Base-by-base conservation (phyloP, 1,140 invertebrate species). In the Stegodyphus dumicola region DNA sequence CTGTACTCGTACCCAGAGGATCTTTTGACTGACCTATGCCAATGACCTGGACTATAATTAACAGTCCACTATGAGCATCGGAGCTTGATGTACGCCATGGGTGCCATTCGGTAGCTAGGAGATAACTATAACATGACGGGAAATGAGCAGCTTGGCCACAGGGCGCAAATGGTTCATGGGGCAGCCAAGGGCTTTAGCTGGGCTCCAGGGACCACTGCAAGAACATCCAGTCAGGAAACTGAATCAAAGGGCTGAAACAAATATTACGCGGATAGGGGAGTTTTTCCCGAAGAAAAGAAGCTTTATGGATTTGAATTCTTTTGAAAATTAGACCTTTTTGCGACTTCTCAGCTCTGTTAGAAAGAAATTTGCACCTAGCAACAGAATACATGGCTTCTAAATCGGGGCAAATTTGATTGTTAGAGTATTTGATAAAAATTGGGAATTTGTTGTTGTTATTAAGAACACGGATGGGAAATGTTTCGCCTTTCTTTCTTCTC, bases 91-190 rank as follows among this genome's bases (percentile, higher is more conserved):
- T 49, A 86, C 84, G 84, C 84, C 84, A 64, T 51, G 84, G 84
- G 84, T 86, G 49, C 84, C 69, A 86, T 86, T 86, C 84, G 69
- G 53, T 56, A 60, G 84, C 54, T 13, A 70, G 76, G 84, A 78
- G 84, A 77, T 86, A 86, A 86, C 84, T 86, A 86, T 78, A 86
- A 86, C 84, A 86, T 86, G 84, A 86, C 84, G 75, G 64, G 84
- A 78, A 86, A 86, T 86, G 84, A 86, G 75, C 75, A 77, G 84
- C 75, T 78, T 73, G 84, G 75, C 84, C 69, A 18, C 76, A 66
- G 66, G 84, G 75, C 84, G 84, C 75, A 86, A 86, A 86, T 86
- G 84, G 84, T 86, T 86, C 84, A 86, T 86, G 76, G 81, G 84
- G 69, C 84, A 77, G 74, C 81, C 73, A 48, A 70, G 73, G 84